Base-by-base conservation (phyloP, 2,113 vertebrate species). In the Triplophysa siluroides region DNA sequence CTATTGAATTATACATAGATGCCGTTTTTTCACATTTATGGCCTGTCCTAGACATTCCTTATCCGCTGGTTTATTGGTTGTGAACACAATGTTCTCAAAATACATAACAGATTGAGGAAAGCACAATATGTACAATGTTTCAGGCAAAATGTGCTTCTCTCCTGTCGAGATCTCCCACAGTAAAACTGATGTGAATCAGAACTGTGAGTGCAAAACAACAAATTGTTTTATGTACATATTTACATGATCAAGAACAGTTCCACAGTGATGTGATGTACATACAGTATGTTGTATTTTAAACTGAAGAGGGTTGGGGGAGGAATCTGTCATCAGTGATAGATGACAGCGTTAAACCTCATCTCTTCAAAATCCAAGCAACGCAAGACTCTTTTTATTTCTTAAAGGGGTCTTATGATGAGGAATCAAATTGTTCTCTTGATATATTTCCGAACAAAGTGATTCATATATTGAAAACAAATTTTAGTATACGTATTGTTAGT, bases 1-100 rank as follows among this genome's bases (percentile, higher is more conserved):
- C 54, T 74, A 38, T 61, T 74, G 56, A 61, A 74, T 61, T 74
- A 61, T 43, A 75, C 56, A 47, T 58, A 56, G 29, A 58, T 62
- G 72, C 10, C 58, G 45, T 19, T 58, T 21, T 58, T 21, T 74
- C n/a, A 45, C 54, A 74, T 74, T 45, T 75, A 75, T 29, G 58
- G 4, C 41, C 62, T 45, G 38, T 47, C 43, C 38, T 23, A 63
- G 41, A 41, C 16, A 47, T 62, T n/a, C 4, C 33, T 47, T 24
- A 61, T 62, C 72, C 24, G 16, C 21, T 61, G n/a, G 19, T 9
- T 19, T 1, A 60, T 41, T 58, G 50, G 0, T 72, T 38, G 19
- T n/a, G 26, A 60, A 50, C 18, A 52, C 23, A 19, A 29, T 45
- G 19, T 58, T 58, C 19, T 19, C 3, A 62, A 45, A 47, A 75